These are phyloP conservation scores for Myathropa florea DNA, from an alignment of 2,888 invertebrate species.

Conservation along the genomic window DNA sequence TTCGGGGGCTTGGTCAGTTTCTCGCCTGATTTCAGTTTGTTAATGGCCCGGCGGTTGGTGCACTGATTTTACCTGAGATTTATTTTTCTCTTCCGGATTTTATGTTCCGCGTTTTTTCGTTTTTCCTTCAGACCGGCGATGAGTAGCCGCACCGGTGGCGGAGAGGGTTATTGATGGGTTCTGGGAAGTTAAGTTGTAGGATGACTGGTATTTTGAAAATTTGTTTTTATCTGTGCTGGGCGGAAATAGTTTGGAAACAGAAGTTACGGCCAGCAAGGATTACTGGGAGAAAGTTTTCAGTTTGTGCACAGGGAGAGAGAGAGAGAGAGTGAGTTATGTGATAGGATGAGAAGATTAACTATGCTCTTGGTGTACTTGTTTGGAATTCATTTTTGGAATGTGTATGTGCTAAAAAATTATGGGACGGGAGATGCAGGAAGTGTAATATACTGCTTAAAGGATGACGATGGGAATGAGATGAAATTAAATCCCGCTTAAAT, in stretches of 20 bases:
- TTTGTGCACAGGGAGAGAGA: neutral
- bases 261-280: neutral
- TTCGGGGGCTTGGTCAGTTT: neutral
- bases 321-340: neutral
- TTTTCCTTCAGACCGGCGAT: neutral
- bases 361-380: neutral
- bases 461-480: neutral
- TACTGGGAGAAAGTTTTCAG: neutral
- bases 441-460: neutral
- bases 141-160: neutral
- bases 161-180: neutral
- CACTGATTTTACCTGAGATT: neutral
- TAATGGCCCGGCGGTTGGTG: neutral
- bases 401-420: neutral
- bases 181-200: neutral
- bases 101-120: neutral
- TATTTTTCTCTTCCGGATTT: neutral
- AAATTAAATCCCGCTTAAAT: neutral
- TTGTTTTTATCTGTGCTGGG: neutral
- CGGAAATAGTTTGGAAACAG: neutral
- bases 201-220: neutral
- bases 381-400: neutral
- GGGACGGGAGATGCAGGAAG: neutral
- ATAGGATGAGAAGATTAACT: neutral
- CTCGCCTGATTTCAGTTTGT: neutral